Percentiles rank a stretch among this genome's conserved stretches.
Evolutionary conservation across 2,888 invertebrate genomes (phyloP).

Genomic region (Philonicus albiceps): DNA sequence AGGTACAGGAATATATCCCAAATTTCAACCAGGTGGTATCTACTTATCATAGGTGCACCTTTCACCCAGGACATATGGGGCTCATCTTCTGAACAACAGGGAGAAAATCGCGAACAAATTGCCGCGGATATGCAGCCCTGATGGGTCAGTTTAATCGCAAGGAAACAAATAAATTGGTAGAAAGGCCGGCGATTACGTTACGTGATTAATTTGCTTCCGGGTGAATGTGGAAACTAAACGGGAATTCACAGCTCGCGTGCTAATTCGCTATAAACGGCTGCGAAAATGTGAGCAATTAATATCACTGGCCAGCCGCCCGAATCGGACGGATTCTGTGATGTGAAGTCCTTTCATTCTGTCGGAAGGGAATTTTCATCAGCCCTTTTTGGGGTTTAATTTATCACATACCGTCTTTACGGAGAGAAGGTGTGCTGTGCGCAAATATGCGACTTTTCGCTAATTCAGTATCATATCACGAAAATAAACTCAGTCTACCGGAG

Average conservation of each 20-base stretch:
- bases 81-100: neutral
- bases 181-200: constrained; percentile 42
- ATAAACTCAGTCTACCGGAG: neutral
- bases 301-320: neutral
- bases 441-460: neutral
- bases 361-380: neutral
- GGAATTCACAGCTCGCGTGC: constrained; percentile 46
- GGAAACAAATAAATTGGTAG: constrained; percentile 44
- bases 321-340: neutral
- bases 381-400: neutral
- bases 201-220: constrained; percentile 46
- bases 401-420: neutral
- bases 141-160: constrained; percentile 32
- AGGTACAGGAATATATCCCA: neutral
- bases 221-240: constrained; percentile 38
- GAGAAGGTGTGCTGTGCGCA: neutral
- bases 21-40: neutral
- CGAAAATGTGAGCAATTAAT: constrained; percentile 46
- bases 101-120: neutral
- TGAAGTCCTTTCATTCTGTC: neutral
- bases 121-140: constrained; percentile 18
- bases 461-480: neutral
- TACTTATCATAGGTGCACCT: neutral
- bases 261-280: constrained; percentile 45
- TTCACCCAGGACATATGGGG: neutral